phyloP scores from a whole-genome alignment of 2,888 invertebrate species.

The Kuschelorhynchus macadamiae region DNA sequence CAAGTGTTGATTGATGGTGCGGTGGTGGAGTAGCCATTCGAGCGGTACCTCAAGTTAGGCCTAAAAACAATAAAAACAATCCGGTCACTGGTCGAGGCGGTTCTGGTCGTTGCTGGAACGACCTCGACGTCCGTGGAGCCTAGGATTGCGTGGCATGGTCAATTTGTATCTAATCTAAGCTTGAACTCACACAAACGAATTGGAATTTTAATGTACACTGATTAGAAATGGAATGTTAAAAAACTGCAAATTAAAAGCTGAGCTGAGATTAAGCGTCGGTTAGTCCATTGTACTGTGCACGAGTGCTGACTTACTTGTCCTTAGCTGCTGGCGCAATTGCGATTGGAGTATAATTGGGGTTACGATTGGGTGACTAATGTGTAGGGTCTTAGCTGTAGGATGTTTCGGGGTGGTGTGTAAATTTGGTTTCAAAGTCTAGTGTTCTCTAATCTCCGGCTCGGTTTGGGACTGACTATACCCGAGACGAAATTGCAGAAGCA shows the following conservation, averaged over 20 bases:
- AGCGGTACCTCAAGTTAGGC: conserved; percentile 57
- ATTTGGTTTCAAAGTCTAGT: conserved; percentile 21
- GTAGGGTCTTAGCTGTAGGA: conserved; percentile 20
- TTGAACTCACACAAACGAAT: conserved; percentile 66
- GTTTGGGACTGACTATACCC: conserved; percentile 25
- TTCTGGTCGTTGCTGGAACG: conserved; percentile 34
- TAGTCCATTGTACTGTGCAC: conserved; percentile 70
- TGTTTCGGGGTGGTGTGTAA: conserved; percentile 20
- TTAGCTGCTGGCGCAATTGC: conserved; percentile 56
- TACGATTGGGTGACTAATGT: conserved; percentile 23
- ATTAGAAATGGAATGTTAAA: conserved; percentile 67
- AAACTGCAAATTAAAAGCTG: conserved; percentile 70
- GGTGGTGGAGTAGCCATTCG: conserved; percentile 55
- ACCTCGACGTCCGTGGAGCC: conserved; percentile 43
- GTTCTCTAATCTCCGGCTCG: conserved; percentile 17
- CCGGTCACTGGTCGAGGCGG: conserved; percentile 53
- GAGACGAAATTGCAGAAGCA: conserved; percentile 41
- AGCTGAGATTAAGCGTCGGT: conserved; percentile 70
- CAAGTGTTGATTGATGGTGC: conserved; percentile 58
- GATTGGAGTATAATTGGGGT: conserved; percentile 36
- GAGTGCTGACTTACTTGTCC: conserved; percentile 68
- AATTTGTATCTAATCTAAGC: conserved; percentile 63
- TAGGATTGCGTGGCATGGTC: conserved; percentile 40
- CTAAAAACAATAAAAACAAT: conserved; percentile 59
- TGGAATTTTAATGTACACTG: conserved; percentile 65